Evolutionary conservation across 2,113 vertebrate genomes (phyloP).

Genomic region (Ammodytes marinus): DNA sequence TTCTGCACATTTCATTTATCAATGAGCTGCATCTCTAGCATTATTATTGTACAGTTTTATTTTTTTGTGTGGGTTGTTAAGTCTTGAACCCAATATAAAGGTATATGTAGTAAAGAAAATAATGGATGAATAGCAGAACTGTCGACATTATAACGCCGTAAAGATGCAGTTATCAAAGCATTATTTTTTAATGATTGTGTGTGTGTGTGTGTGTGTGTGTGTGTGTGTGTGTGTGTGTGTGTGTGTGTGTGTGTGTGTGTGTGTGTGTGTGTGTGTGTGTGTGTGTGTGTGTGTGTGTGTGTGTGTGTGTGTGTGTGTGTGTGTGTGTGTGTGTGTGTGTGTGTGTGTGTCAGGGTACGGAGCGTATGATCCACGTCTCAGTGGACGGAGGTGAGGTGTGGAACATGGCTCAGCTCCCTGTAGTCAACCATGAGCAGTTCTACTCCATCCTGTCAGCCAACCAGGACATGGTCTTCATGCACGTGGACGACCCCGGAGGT

Average conservation of each 20-base stretch:
- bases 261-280: conserved; percentile 35
- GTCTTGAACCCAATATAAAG: neutral
- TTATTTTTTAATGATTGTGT: neutral
- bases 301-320: no score
- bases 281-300: no score
- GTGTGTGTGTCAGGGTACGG: conserved; percentile 82
- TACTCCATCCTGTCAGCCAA: conserved; percentile 94
- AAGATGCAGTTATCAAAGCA: neutral
- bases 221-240: conserved; percentile 20
- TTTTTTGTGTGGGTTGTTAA: neutral
- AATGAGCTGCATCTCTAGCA: neutral
- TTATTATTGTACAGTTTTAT: neutral
- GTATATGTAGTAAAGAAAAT: neutral
- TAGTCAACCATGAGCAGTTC: conserved; percentile 93
- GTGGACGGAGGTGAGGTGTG: conserved; percentile 90
- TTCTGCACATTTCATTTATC: neutral
- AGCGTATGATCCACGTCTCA: conserved; percentile 93
- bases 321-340: conserved; percentile 11
- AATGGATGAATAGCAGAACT: neutral
- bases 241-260: conserved; percentile 11
- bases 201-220: neutral
- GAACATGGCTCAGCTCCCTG: conserved; percentile 95
- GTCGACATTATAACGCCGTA: neutral
- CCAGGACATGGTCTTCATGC: conserved; percentile 96
- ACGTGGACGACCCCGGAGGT: conserved; percentile 95